Base-by-base conservation (phyloP, 53 echinoderm and acorn worm genomes). In the Paelopatides confundens region DNA sequence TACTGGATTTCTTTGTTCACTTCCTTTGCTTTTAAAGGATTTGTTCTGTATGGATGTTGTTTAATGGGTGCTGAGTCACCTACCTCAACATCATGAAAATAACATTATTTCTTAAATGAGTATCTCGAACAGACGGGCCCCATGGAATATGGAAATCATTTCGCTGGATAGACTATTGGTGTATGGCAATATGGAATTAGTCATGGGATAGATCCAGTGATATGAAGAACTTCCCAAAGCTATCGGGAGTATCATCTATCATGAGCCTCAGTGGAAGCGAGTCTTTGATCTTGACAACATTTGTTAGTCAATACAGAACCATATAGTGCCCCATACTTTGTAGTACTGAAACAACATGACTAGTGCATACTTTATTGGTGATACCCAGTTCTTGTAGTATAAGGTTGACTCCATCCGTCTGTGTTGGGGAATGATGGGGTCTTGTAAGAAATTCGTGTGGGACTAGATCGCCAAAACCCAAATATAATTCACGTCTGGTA, bases 271-370 rank as follows among this genome's bases (percentile, higher is more conserved):
- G 52, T n/a, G 86, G 90, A 47, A 90, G 86, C 4, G 90, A 74
- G 35, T 86, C 90, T 14, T 85, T 77, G 14, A 77, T 36, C 3
- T 86, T 86, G 3, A 71, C 34, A 15, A 53, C 33, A 52, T 86
- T 90, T 21, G 67, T 35, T 89, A 89, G 51, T 89, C 89, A 3
- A 90, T 86, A 29, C 90, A 90, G 28, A 90, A 50, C 21, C 90
- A 36, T n/a, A n/a, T 3, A 90, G 27, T 17, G 86, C 43, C 7
- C 90, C 89, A 4, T 67, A 68, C 70, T 71, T 89, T 89, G 85
- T 35, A 29, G 66, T 30, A 88, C 89, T 28, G 64, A 52, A n/a
- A 88, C 89, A 6, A 82, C 82, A 7, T 69, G 89, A 23, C 89
- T 89, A 15, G n/a, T n/a, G n/a, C n/a, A n/a, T n/a, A n/a, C n/a